Base-by-base conservation (phyloP, 2,797 vertebrate genomes). In the Sitta carolinensis region DNA sequence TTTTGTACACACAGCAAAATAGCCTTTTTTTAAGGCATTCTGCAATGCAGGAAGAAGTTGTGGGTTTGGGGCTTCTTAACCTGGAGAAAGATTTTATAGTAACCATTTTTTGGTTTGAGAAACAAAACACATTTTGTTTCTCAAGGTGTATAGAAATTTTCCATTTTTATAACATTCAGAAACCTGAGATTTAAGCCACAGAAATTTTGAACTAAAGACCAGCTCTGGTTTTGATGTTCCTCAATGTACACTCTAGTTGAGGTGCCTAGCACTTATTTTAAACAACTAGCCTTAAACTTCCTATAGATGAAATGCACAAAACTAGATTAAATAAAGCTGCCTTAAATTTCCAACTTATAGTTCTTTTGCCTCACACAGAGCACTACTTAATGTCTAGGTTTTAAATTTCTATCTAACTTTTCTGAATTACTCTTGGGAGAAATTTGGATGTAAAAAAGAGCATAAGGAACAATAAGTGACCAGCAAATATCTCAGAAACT, bases 21-120 rank as follows among this genome's bases (percentile, higher is more conserved):
- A 1, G 3, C 1, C 11, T 80, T 78, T 73, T 84, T 70, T 64
- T 40, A 80, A 73, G 34, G 5, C 10, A 27, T 10, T 27, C n/a
- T 58, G 29, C 32, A 91, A 9, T 36, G 5, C 22, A 88, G 13
- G 29, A 83, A 64, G 26, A 47, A 2, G 1, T 72, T 47, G 11
- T 4, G 7, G 3, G 0, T 5, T 61, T 74, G 2, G 0, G 0
- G 1, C 8, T 70, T 67, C 36, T 64, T 43, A 11, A 23, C 19
- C 22, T 54, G 16, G 10, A 34, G 23, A 68, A 87, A 68, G 3
- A 16, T 34, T 62, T 58, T 45, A 52, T 3, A 32, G 20, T 27
- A 55, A 66, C 14, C 5, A 13, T 13, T 66, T 47, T 38, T 45
- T 55, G 3, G 5, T 47, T 38, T 55, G 14, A 55, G n/a, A 55